Percentiles rank a stretch among this genome's conserved stretches.
phyloP scores from a whole-genome alignment of 2,113 vertebrate genomes.

The Haemorhous mexicanus region DNA sequence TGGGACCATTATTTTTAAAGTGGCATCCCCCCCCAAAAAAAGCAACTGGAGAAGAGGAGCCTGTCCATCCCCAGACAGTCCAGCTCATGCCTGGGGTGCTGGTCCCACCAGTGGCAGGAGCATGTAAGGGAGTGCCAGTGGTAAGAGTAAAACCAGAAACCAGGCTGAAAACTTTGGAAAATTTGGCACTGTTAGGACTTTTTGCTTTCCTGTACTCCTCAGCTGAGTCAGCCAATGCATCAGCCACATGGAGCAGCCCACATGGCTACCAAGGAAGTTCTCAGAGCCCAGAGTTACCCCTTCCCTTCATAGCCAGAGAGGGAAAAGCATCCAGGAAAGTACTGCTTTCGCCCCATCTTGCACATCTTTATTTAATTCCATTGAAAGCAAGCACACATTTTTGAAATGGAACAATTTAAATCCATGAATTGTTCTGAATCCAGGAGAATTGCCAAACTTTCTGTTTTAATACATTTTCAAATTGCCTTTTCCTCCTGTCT shows the following conservation, averaged over 20 bases:
- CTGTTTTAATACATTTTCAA: slow-evolving; percentile 63
- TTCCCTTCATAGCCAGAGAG: background rate
- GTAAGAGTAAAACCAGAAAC: background rate
- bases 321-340: slow-evolving; percentile 15
- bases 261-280: background rate
- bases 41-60: background rate
- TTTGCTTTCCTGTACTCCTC: background rate
- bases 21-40: background rate
- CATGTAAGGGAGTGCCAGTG: background rate
- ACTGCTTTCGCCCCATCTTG: background rate
- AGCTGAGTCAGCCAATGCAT: background rate
- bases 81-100: accelerated
- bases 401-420: slow-evolving; percentile 53
- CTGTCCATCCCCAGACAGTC: background rate
- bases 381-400: slow-evolving; percentile 37
- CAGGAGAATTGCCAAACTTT: slow-evolving; percentile 60
- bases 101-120: background rate
- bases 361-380: slow-evolving; percentile 71
- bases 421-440: slow-evolving; percentile 57
- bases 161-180: background rate
- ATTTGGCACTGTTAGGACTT: background rate
- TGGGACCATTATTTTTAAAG: background rate
- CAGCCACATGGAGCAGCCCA: background rate
- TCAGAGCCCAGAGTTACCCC: background rate
- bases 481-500: slow-evolving; percentile 53